A percentile compares a stretch with the other conserved stretches of the same genome.
Conservation (phyloP, 2,888 invertebrate genomes). For the Silvanus unidentatus region DNA sequence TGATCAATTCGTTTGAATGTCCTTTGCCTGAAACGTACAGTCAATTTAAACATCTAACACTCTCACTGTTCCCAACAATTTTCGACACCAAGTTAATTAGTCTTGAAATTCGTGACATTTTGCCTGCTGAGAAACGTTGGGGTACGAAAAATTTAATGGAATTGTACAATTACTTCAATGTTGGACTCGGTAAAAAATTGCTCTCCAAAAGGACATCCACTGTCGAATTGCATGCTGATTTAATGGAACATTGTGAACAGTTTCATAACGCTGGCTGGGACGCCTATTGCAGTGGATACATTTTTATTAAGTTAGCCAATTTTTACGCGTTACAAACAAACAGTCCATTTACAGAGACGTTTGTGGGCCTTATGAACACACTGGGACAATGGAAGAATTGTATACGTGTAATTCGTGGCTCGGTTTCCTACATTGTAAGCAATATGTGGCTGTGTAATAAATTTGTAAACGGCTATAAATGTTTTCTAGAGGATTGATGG, state of each 20-base stretch:
- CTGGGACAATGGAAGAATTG: slow-evolving; percentile 51
- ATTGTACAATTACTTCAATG: slow-evolving; percentile 57
- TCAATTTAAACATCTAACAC: slow-evolving; percentile 59
- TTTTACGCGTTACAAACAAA: no score
- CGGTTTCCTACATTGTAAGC: slow-evolving; percentile 55
- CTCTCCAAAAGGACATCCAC: slow-evolving; percentile 42
- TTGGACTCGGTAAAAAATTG: slow-evolving; percentile 44
- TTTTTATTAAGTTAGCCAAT: slow-evolving; percentile 58
- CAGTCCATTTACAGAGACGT: slow-evolving; percentile 34
- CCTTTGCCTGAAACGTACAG: slow-evolving; percentile 61
- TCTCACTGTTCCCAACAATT: slow-evolving; percentile 58
- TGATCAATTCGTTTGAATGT: slow-evolving; percentile 66
- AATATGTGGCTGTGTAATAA: slow-evolving; percentile 1
- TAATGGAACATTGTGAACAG: slow-evolving; percentile 25
- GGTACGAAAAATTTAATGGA: slow-evolving; percentile 50
- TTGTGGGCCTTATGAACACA: slow-evolving; percentile 49
- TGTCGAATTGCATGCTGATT: slow-evolving; percentile 34
- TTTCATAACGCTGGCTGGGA: slow-evolving; percentile 82
- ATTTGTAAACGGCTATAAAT: no score
- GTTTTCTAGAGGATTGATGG: slow-evolving; percentile 53
- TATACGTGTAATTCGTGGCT: slow-evolving; percentile 57
- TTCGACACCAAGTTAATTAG: slow-evolving; percentile 72
- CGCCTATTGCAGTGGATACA: slow-evolving; percentile 68
- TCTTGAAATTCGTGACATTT: slow-evolving; percentile 46
- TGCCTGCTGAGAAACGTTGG: slow-evolving; percentile 39